phyloP scores from a whole-genome alignment of 92 coral and sea anemone species.

The Porites evermanni region DNA sequence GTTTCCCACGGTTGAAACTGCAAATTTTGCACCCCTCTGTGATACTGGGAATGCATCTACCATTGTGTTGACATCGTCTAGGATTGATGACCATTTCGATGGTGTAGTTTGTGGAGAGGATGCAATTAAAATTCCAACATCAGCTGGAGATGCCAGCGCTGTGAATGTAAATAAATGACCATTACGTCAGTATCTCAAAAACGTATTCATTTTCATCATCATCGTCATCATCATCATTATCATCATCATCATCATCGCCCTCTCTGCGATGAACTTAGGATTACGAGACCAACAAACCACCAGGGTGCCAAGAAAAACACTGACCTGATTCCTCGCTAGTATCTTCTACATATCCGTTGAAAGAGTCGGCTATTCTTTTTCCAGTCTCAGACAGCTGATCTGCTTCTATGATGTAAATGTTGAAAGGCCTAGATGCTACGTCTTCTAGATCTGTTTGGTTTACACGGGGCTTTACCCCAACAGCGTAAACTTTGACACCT shows the following conservation, averaged over 20 bases:
- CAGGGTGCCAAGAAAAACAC: neutral
- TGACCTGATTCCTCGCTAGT: conserved; percentile 38
- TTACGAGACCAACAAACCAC: neutral
- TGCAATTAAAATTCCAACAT: conserved; percentile 68
- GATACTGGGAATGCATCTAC: conserved; percentile 66
- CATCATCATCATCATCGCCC: neutral
- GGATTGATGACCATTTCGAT: conserved; percentile 56
- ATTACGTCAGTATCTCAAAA: too few species aligned
- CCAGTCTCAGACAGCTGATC: conserved; percentile 38
- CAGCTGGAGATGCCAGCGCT: conserved; percentile 64
- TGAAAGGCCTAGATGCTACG: conserved; percentile 55
- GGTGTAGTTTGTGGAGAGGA: conserved; percentile 77
- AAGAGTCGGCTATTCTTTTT: conserved; percentile 46
- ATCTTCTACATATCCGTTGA: conserved; percentile 55
- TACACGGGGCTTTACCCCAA: conserved; percentile 52
- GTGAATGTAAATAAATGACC: neutral
- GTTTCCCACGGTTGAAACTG: conserved; percentile 60
- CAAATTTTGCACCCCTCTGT: conserved; percentile 62
- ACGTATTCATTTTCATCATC: neutral
- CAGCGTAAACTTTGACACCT: conserved; percentile 50
- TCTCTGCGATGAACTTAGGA: neutral
- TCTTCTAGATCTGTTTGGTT: conserved; percentile 46
- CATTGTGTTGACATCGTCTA: conserved; percentile 58
- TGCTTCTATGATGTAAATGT: conserved; percentile 59
- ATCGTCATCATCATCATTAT: neutral